Percentiles rank a stretch among this genome's conserved stretches.
Conservation (phyloP, 2,113 vertebrate species). For the Bubo scandiacus region DNA sequence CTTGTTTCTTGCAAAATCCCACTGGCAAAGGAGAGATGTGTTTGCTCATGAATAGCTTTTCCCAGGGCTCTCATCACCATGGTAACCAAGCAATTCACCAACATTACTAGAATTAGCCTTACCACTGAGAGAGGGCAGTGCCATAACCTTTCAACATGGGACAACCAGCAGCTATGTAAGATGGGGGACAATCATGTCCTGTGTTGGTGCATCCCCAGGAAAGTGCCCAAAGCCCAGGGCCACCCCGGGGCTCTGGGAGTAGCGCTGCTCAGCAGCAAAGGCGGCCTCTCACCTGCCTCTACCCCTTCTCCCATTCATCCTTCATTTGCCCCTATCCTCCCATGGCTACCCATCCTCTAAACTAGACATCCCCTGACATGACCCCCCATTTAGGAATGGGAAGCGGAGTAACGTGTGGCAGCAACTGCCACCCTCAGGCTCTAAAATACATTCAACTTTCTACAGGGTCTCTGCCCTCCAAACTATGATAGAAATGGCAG, state of each 20-base stretch:
- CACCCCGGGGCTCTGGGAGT: neutral
- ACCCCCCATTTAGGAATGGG: neutral
- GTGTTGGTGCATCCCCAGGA: neutral
- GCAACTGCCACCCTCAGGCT: neutral
- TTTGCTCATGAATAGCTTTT: neutral
- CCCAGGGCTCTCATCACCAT: neutral
- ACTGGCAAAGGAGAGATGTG: neutral
- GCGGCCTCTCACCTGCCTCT: neutral
- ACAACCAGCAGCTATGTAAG: neutral
- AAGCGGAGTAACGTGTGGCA: neutral
- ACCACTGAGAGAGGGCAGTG: neutral
- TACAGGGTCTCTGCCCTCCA: neutral
- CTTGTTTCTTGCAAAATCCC: neutral
- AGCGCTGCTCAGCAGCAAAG: neutral
- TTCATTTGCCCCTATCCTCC: neutral
- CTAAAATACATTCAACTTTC: neutral
- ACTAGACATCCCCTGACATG: fast-evolving
- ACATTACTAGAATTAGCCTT: neutral
- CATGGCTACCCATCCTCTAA: neutral
- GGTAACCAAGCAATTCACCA: neutral
- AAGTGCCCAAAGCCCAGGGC: neutral
- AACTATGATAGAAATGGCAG: neutral
- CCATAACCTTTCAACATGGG: fast-evolving
- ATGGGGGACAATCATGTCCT: neutral
- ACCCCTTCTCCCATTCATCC: neutral